Evolutionary conservation across 1,140 invertebrate species (phyloP).

Genomic region (Augochlora pura): DNA sequence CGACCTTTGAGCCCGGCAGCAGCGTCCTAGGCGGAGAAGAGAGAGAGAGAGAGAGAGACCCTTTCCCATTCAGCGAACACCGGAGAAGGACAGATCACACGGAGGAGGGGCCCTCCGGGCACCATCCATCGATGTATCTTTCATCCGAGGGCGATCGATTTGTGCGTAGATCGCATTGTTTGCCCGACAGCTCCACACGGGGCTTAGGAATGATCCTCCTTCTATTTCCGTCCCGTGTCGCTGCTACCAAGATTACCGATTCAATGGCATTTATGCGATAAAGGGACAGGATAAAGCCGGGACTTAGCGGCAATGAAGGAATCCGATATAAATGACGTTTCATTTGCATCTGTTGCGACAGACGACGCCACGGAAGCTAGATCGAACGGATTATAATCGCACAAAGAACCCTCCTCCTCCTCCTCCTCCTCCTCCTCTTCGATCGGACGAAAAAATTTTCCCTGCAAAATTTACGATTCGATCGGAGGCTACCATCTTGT

Average conservation of each 20-base stretch:
- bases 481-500: too few species aligned
- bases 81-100: slow-evolving; percentile 36
- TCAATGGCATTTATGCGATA: slow-evolving; percentile 29
- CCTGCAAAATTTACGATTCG: too few species aligned
- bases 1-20: slow-evolving; percentile 16
- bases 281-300: slow-evolving; percentile 9
- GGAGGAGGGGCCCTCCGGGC: neutral
- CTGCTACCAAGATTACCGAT: slow-evolving; percentile 39
- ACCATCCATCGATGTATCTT: slow-evolving; percentile 39
- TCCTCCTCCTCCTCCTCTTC: too few species aligned
- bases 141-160: slow-evolving; percentile 42
- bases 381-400: neutral
- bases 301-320: slow-evolving; percentile 18
- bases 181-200: slow-evolving; percentile 31
- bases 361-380: neutral
- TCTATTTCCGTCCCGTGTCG: slow-evolving; percentile 25
- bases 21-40: too few species aligned
- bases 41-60: too few species aligned
- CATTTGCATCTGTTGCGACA: neutral
- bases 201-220: slow-evolving; percentile 42
- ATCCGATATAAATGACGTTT: slow-evolving; percentile 23
- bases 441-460: neutral
- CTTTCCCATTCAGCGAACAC: slow-evolving; percentile 6
- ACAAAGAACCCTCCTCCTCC: too few species aligned
- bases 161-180: slow-evolving; percentile 45